Evolutionary conservation across 1,140 invertebrate genomes (phyloP).

Genomic region (Conus ventricosus): DNA sequence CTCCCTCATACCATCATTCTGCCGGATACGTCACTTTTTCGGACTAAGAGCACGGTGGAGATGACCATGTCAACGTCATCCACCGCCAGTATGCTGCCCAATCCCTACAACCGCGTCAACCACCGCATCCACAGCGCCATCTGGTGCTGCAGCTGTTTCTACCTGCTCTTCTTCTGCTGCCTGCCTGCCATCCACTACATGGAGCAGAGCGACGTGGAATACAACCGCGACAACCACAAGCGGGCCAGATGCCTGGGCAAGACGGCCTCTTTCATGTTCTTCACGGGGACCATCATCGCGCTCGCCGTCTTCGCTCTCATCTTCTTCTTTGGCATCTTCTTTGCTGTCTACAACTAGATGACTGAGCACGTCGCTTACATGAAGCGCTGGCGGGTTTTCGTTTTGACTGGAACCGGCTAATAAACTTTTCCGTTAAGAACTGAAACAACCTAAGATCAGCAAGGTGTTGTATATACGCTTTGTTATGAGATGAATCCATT

Average conservation of each 20-base stretch:
- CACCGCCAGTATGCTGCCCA: constrained; percentile 41
- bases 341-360: constrained; percentile 35
- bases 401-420: background rate
- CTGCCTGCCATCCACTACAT: constrained; percentile 45
- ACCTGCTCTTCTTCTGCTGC: constrained; percentile 48
- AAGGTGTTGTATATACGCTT: background rate
- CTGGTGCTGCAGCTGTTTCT: constrained; percentile 41
- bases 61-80: constrained; percentile 35
- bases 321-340: constrained; percentile 45
- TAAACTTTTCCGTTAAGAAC: background rate
- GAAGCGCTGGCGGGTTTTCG: background rate
- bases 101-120: constrained; percentile 49
- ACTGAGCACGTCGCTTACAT: too few species aligned
- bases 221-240: constrained; percentile 20
- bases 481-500: background rate
- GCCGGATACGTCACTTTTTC: background rate
- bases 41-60: background rate
- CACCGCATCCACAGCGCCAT: constrained; percentile 39
- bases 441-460: background rate
- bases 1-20: background rate
- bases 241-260: constrained; percentile 23
- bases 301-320: constrained; percentile 29
- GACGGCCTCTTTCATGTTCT: constrained; percentile 33
- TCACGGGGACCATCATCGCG: constrained; percentile 35
- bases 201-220: constrained; percentile 43